A percentile compares a stretch with the other conserved stretches of the same genome.
These are phyloP conservation scores for Anthonomus grandis DNA, from an alignment of 1,140 invertebrate species.

Conservation along the genomic window DNA sequence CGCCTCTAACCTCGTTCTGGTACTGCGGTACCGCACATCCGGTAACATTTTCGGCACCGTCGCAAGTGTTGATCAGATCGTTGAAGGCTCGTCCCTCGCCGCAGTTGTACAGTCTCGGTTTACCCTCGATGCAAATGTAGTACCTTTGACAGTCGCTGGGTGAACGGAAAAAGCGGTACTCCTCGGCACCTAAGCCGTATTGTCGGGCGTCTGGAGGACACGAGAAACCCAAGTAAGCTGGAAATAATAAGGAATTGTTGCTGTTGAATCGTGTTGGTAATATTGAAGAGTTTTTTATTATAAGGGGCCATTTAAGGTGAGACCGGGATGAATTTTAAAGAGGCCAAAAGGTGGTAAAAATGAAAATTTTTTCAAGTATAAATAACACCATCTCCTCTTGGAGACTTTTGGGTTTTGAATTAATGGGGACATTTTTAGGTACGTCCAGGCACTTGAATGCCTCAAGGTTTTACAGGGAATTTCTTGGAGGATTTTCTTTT, in stretches of 20 bases:
- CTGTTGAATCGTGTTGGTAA: not conserved
- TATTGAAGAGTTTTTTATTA: not conserved
- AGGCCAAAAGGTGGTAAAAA: too few relatives aligned
- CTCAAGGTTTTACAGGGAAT: too few relatives aligned
- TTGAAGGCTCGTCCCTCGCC: constrained; percentile 78
- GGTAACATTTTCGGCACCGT: constrained; percentile 72
- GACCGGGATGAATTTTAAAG: too few relatives aligned
- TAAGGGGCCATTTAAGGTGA: too few relatives aligned
- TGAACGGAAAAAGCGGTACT: constrained; percentile 57
- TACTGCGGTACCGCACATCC: constrained; percentile 56
- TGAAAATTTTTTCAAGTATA: too few relatives aligned
- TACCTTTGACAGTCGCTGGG: constrained; percentile 72
- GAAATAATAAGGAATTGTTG: constrained; percentile 23
- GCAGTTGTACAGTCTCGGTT: constrained; percentile 68
- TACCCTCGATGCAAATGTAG: constrained; percentile 74
- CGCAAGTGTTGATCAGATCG: constrained; percentile 69
- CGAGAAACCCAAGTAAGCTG: constrained; percentile 64
- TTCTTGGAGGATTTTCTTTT: too few relatives aligned
- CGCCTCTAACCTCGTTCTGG: constrained; percentile 5
- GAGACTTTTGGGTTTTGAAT: too few relatives aligned
- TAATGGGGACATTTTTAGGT: too few relatives aligned
- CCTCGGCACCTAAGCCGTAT: constrained; percentile 51
- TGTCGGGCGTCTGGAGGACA: constrained; percentile 57
- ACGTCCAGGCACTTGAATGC: too few relatives aligned
- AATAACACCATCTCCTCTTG: too few relatives aligned